These are phyloP conservation scores for Umimayanthus kanabou DNA, from an alignment of 92 coral and sea anemone genomes.

Conservation along the genomic window DNA sequence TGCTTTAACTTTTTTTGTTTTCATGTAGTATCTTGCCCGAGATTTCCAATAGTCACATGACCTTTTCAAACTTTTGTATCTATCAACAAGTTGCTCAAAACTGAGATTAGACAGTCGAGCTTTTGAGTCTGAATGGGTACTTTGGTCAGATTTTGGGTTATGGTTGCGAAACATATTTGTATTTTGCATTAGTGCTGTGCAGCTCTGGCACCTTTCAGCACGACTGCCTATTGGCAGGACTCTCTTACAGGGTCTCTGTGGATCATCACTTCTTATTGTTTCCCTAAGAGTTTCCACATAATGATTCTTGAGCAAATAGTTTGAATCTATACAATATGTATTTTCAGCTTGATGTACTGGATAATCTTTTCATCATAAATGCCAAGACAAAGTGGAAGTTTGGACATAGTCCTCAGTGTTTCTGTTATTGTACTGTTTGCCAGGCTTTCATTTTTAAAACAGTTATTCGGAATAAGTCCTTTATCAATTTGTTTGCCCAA, in stretches of 20 bases:
- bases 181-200: neutral
- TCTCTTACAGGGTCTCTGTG: neutral
- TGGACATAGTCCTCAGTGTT: neutral
- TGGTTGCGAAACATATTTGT: neutral
- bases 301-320: neutral
- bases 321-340: neutral
- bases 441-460: too few relatives aligned
- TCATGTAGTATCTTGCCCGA: slow-evolving; percentile 18
- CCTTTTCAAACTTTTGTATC: slow-evolving; percentile 20
- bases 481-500: too few relatives aligned
- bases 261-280: neutral
- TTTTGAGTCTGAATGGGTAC: neutral
- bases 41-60: slow-evolving; percentile 10
- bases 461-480: too few relatives aligned
- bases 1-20: slow-evolving; percentile 9
- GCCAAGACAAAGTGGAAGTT: slow-evolving; percentile 24
- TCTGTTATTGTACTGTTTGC: slow-evolving; percentile 12
- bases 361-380: slow-evolving; percentile 31
- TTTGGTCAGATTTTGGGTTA: neutral
- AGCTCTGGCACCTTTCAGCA: neutral
- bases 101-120: slow-evolving; percentile 2
- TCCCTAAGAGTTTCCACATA: neutral
- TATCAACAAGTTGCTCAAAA: slow-evolving; percentile 19
- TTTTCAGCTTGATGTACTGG: neutral
- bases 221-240: neutral